A percentile compares a stretch with the other conserved stretches of the same genome.
These are phyloP conservation scores for Sesia apiformis DNA, from an alignment of 2,888 invertebrate species.

Conservation along the genomic window DNA sequence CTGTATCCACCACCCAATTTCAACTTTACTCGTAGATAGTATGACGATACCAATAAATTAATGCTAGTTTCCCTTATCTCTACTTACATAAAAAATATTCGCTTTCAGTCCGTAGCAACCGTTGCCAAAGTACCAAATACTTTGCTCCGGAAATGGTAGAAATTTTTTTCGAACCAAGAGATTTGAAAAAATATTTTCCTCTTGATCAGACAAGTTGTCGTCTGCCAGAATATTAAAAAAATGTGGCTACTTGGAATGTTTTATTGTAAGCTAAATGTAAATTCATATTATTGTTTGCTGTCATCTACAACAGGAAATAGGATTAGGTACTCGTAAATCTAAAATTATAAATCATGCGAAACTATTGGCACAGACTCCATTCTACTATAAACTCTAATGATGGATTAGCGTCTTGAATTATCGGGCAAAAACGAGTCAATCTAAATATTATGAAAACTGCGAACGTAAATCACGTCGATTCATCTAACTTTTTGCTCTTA, in stretches of 20 bases:
- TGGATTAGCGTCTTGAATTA: background rate
- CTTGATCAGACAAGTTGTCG: background rate
- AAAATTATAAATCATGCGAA: background rate
- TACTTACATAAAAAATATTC: too few relatives aligned
- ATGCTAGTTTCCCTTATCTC: too few relatives aligned
- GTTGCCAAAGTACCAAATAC: background rate
- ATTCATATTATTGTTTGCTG: background rate
- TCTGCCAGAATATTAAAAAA: background rate
- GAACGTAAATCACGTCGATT: background rate
- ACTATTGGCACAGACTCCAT: background rate
- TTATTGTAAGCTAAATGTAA: background rate
- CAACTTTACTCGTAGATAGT: too few relatives aligned
- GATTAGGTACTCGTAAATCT: background rate
- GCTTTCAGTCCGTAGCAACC: too few relatives aligned
- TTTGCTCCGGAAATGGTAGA: background rate
- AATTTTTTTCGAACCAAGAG: background rate
- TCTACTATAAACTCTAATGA: background rate
- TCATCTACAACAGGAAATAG: background rate
- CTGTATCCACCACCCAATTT: too few relatives aligned
- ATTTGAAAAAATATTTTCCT: background rate
- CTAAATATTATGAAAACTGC: background rate
- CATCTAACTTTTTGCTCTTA: background rate
- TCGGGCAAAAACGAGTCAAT: background rate
- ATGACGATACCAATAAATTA: too few relatives aligned
- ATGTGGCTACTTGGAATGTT: background rate